Evolutionary conservation across 2,113 vertebrate species (phyloP).

Genomic region (Pandion haliaetus): DNA sequence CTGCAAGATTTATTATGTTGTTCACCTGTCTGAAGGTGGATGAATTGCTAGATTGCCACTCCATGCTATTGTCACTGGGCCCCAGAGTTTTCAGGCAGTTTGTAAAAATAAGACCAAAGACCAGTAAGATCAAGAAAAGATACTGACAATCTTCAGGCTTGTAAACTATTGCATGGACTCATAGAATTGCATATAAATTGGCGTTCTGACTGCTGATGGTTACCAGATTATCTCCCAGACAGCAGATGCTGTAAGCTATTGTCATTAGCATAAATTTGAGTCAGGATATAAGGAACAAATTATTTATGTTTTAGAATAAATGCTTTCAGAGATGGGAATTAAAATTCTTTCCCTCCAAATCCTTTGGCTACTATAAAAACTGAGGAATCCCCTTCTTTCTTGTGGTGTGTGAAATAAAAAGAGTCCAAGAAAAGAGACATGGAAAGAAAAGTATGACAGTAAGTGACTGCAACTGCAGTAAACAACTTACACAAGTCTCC

Average conservation of each 20-base stretch:
- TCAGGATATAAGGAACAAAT: not conserved
- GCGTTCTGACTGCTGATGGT: not conserved
- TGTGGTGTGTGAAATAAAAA: not conserved
- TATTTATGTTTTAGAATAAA: not conserved
- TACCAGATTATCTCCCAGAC: not conserved
- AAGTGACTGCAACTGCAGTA: not conserved
- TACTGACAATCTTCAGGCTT: not conserved
- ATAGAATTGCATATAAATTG: not conserved
- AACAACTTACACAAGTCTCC: not conserved
- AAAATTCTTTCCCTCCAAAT: not conserved
- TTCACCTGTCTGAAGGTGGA: not conserved
- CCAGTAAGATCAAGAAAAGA: not conserved
- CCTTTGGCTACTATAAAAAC: not conserved
- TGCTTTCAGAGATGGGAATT: not conserved
- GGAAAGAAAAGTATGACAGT: not conserved
- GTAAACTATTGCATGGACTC: not conserved
- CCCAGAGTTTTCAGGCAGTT: not conserved
- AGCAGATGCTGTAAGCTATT: not conserved
- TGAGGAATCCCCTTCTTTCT: not conserved
- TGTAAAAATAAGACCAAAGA: not conserved
- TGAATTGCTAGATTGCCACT: not conserved
- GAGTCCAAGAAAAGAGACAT: not conserved
- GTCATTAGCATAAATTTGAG: not conserved
- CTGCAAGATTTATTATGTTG: not conserved
- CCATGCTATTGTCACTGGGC: not conserved